Evolutionary conservation across 2,797 vertebrate genomes (phyloP), one percentile per base, ranked within the genome.

Genomic region (Cuculus canorus): DNA sequence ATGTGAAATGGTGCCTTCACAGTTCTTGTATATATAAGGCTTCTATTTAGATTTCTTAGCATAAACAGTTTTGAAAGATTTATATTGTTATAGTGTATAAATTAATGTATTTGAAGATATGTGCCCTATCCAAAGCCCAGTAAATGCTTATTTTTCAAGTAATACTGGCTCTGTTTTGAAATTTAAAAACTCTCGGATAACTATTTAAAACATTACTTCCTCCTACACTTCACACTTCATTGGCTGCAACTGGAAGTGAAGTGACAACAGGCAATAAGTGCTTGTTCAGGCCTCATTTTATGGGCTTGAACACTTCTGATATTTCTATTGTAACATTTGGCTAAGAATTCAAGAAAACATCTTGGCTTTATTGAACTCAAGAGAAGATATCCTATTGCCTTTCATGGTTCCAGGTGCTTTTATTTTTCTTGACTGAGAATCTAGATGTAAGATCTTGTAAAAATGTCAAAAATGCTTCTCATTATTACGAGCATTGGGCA

Each of bases 31-130:
- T 81, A 90, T 75, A 33, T 56, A 69, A 91, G 35, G 14, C 35
- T 89, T 91, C 61, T 78, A 24, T 88, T 92, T 88, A 64, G 69
- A 78, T 91, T 82, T 86, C 54, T 91, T 87, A 64, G 24, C 56
- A 85, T 94, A 92, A 95, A 95, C 75, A 87, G 25, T 86, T 95
- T 86, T 13, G 33, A 88, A 92, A 91, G 15, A 72, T 91, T 93
- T 89, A 83, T 91, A 37, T 78, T 77, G 33, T 47, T 88, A 35
- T 25, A 60, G 70, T 0, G 0, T 54, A 47, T 39, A 66, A 83
- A 87, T 81, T 81, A 71, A 57, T 2, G 2, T 69, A 60, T 59
- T 71, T 83, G 66, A 91, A 77, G 50, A 83, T 65, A 82, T 27
- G 12, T 60, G 10, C 6, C 18, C 24, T 22, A 27, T 85, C 37